Percentiles rank a stretch among this genome's conserved stretches.
Evolutionary conservation across 2,113 vertebrate species (phyloP).

Genomic region (Sapayoa aenigma): DNA sequence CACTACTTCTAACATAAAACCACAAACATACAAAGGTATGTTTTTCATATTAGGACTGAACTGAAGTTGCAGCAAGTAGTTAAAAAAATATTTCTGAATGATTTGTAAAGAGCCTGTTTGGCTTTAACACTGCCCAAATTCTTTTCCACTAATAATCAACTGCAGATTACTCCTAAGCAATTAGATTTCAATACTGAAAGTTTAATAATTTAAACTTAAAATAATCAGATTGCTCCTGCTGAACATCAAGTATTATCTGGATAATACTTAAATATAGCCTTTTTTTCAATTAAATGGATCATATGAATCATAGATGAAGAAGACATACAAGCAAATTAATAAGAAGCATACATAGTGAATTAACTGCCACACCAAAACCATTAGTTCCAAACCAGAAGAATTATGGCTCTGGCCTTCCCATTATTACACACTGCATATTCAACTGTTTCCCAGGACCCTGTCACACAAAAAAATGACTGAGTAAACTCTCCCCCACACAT

Average conservation of each 20-base stretch:
- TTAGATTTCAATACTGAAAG: neutral
- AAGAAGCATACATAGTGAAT: neutral
- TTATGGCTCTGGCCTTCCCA: neutral
- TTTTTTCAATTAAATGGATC: slow-evolving; percentile 3
- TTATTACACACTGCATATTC: neutral
- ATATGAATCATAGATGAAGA: neutral
- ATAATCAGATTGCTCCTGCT: neutral
- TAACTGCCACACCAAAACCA: neutral
- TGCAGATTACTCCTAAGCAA: neutral
- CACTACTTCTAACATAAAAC: neutral
- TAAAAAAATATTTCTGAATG: neutral
- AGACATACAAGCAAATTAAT: neutral
- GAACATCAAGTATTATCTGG: neutral
- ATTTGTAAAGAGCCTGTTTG: neutral
- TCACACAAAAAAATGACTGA: neutral
- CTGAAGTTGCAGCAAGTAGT: neutral
- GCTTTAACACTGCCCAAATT: neutral
- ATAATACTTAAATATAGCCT: neutral
- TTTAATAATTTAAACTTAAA: neutral
- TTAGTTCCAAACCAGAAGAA: neutral
- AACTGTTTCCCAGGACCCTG: neutral
- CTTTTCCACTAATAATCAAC: neutral
- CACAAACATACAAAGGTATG: neutral
- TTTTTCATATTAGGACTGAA: neutral
- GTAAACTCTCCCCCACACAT: neutral